These are phyloP conservation scores for Seriola quinqueradiata DNA, from an alignment of 2,113 vertebrate species.

Conservation along the genomic window DNA sequence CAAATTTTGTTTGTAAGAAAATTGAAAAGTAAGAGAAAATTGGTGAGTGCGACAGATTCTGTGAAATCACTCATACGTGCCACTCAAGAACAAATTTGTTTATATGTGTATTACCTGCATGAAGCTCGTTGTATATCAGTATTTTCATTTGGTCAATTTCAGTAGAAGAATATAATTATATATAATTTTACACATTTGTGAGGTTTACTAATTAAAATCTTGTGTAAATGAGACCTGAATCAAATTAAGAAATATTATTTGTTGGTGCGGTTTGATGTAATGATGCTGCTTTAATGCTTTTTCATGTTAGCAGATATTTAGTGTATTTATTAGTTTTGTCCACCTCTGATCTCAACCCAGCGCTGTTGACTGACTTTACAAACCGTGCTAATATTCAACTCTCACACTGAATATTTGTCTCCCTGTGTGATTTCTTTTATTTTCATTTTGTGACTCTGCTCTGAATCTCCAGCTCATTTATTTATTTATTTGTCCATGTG, in stretches of 20 bases:
- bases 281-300: too few relatives aligned
- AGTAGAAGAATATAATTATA: not conserved
- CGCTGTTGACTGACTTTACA: not conserved
- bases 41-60: too few relatives aligned
- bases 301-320: not conserved
- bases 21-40: too few relatives aligned
- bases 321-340: too few relatives aligned
- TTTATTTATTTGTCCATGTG: not conserved
- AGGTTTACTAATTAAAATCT: not conserved
- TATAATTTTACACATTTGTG: not conserved
- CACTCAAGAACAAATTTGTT: too few relatives aligned
- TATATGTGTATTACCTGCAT: too few relatives aligned
- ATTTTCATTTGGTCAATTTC: not conserved
- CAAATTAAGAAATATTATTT: not conserved
- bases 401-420: constrained; percentile 13
- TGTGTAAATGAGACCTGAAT: not conserved
- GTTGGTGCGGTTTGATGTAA: not conserved
- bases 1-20: too few relatives aligned
- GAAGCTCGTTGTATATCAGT: not conserved
- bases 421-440: not conserved
- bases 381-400: not conserved
- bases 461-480: not conserved
- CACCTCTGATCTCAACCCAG: not conserved
- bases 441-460: not conserved
- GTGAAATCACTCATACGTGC: too few relatives aligned